Evolutionary conservation across 1,140 invertebrate genomes (phyloP).

Genomic region (Saccostrea echinata): DNA sequence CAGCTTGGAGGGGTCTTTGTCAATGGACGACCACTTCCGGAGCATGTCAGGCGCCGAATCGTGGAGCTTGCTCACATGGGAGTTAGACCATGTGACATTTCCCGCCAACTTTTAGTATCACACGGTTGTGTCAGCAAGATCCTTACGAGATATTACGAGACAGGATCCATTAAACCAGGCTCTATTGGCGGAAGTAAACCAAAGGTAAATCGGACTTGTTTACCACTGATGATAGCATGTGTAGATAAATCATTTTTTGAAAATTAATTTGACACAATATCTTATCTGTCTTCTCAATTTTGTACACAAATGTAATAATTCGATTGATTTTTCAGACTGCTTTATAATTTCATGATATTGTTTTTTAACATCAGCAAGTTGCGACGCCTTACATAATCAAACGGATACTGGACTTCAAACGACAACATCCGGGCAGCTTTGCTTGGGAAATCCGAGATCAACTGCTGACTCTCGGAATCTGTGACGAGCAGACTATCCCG

Average conservation of each 20-base stretch:
- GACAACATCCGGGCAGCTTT: constrained; percentile 99
- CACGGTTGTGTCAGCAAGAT: constrained; percentile 98
- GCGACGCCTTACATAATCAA: constrained; percentile 98
- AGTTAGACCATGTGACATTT: constrained; percentile 96
- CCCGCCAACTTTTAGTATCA: constrained; percentile 94
- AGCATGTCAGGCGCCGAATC: constrained; percentile 95
- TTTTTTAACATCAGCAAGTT: constrained; percentile 87
- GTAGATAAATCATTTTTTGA: too few species aligned
- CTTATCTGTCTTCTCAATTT: not conserved
- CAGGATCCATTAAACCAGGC: constrained; percentile 95
- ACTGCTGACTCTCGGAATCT: constrained; percentile 96
- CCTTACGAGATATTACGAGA: constrained; percentile 97
- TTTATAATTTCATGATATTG: not conserved
- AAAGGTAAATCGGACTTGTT: constrained; percentile 82
- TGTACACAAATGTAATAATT: not conserved
- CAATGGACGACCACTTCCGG: constrained; percentile 96
- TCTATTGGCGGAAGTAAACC: constrained; percentile 99
- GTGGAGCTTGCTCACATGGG: constrained; percentile 96
- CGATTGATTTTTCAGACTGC: too few species aligned
- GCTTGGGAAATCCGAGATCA: constrained; percentile 99
- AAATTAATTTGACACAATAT: not conserved
- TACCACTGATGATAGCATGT: too few species aligned
- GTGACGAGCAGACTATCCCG: constrained; percentile 98
- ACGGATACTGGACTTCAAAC: constrained; percentile 98
- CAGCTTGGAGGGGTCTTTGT: constrained; percentile 99